A percentile compares a stretch with the other conserved stretches of the same genome.
Evolutionary conservation across 2,797 vertebrate species (phyloP).

Genomic region (Harpagifer antarcticus): DNA sequence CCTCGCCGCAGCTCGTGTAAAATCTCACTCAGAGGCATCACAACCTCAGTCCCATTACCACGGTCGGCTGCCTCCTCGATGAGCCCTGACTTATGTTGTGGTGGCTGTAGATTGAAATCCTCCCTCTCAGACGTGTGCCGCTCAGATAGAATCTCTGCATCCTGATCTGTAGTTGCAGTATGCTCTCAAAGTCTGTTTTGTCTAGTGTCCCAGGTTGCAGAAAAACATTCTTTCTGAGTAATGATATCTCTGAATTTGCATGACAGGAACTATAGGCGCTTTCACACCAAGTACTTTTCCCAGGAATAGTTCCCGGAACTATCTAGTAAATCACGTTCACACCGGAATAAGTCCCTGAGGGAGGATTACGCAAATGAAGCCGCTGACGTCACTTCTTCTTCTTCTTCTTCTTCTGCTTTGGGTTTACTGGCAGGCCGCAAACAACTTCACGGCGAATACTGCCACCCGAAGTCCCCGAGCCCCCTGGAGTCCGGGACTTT

Average conservation of each 20-base stretch:
- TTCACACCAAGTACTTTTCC: too few species aligned
- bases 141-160: background rate
- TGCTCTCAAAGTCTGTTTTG: background rate
- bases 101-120: slow-evolving; percentile 43
- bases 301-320: too few species aligned
- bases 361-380: too few species aligned
- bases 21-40: slow-evolving; percentile 12
- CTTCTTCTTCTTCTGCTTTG: too few species aligned
- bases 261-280: background rate
- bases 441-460: too few species aligned
- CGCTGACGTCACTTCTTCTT: too few species aligned
- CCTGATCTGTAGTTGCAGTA: slow-evolving; percentile 3
- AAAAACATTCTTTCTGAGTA: background rate
- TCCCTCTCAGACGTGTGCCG: background rate
- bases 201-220: background rate
- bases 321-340: too few species aligned
- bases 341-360: too few species aligned
- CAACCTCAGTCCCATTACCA: slow-evolving; percentile 27
- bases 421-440: too few species aligned
- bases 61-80: slow-evolving; percentile 41
- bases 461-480: too few species aligned
- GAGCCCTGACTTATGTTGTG: slow-evolving; percentile 33
- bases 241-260: background rate
- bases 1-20: slow-evolving; percentile 1
- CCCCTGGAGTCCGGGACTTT: too few species aligned